These are phyloP conservation scores for Neosalanx taihuensis DNA, from an alignment of 2,797 vertebrate species.

Conservation along the genomic window DNA sequence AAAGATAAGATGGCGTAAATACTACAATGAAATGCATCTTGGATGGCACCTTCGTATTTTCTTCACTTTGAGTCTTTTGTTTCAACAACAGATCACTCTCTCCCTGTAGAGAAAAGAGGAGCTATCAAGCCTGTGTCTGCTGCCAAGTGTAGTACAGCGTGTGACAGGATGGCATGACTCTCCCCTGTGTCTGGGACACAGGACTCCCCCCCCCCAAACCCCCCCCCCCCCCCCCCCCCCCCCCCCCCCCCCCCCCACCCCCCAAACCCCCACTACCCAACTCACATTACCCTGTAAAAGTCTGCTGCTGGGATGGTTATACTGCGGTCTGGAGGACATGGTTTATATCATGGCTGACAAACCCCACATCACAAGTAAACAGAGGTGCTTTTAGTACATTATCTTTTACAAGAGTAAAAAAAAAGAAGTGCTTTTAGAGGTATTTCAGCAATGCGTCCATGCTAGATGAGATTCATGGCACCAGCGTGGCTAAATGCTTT, in stretches of 20 bases:
- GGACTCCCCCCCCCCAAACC: conserved; percentile 32
- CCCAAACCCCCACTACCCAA: no score
- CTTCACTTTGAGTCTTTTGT: no score
- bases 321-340: conserved; percentile 25
- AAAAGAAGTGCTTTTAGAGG: conserved; percentile 53
- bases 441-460: conserved; percentile 63
- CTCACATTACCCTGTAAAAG: conserved; percentile 64
- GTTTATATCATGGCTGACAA: conserved; percentile 50
- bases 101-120: background rate
- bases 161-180: conserved; percentile 16
- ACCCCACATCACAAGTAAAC: conserved; percentile 60
- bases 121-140: no score
- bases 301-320: conserved; percentile 56
- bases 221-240: no score
- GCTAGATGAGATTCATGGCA: conserved; percentile 65
- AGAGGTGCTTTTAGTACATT: conserved; percentile 57
- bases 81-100: no score
- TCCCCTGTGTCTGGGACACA: conserved; percentile 21
- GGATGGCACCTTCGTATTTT: no score
- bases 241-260: no score
- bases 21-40: no score
- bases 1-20: no score
- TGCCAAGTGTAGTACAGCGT: background rate
- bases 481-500: conserved; percentile 65
- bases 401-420: conserved; percentile 58